A percentile compares a stretch with the other conserved stretches of the same genome.
phyloP scores from a whole-genome alignment of 1,140 invertebrate species.

The Cherax destructor region DNA sequence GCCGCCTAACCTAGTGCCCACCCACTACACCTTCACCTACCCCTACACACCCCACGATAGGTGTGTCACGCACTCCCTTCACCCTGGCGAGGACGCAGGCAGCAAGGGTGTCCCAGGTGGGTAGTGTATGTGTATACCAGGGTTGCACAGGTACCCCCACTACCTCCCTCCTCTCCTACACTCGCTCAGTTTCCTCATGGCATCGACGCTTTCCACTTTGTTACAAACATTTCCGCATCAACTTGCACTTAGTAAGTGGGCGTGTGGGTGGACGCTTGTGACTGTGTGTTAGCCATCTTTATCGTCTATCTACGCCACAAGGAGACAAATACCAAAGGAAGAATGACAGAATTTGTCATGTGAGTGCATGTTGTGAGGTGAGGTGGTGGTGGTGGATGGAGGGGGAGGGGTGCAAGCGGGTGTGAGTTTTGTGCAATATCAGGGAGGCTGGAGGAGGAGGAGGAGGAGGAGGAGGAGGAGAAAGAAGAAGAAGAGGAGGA shows the following conservation, averaged over 20 bases:
- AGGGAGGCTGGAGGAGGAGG: neutral
- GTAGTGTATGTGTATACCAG: conserved; percentile 15
- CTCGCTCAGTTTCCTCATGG: neutral
- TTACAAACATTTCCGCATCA: neutral
- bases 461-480: neutral
- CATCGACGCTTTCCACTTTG: neutral
- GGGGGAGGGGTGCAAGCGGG: no score
- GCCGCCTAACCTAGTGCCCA: neutral
- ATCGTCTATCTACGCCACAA: no score
- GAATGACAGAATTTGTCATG: no score
- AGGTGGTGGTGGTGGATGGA: no score
- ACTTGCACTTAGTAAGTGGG: neutral
- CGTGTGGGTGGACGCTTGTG: neutral
- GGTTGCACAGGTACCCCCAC: neutral
- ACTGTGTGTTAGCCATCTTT: no score
- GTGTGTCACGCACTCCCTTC: neutral
- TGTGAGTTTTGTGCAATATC: neutral
- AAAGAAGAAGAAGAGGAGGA: neutral
- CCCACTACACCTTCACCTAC: neutral
- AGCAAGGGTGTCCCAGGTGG: neutral
- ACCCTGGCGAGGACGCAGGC: neutral
- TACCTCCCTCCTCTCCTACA: neutral
- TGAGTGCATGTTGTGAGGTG: no score
- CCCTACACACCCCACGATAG: neutral
- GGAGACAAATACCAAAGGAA: no score